phyloP scores from a whole-genome alignment of 2,797 vertebrate genomes.

The Ataeniobius toweri region DNA sequence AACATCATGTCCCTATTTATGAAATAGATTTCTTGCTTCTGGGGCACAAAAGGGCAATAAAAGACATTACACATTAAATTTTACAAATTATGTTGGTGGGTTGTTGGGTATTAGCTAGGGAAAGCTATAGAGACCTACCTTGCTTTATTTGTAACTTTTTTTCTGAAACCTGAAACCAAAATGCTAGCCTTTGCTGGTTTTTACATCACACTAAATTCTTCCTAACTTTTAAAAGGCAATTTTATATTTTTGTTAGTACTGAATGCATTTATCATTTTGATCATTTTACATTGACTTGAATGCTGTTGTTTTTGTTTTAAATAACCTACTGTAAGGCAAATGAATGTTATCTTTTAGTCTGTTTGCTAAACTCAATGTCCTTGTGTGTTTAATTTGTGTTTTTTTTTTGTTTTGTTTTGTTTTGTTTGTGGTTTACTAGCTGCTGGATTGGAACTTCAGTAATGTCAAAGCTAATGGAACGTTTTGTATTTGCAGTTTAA shows the following conservation, averaged over 20 bases:
- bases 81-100: not conserved
- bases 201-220: not conserved
- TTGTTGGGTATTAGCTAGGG: not conserved
- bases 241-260: not conserved
- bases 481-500: conserved; percentile 14
- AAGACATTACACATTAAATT: not conserved
- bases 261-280: not conserved
- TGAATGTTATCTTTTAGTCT: not conserved
- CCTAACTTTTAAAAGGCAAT: not conserved
- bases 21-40: no score
- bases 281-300: not conserved
- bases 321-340: not conserved
- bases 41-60: not conserved
- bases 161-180: no score
- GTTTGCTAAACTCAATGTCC: not conserved
- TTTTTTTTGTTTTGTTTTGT: no score
- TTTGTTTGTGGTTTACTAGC: not conserved
- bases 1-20: no score
- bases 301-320: not conserved
- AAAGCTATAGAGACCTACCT: not conserved
- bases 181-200: not conserved
- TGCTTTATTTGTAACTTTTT: not conserved
- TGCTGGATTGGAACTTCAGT: not conserved
- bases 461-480: conserved; percentile 16
- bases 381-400: not conserved